Conservation (phyloP, 2,797 vertebrate genomes). For the Telmatherina bonti region DNA sequence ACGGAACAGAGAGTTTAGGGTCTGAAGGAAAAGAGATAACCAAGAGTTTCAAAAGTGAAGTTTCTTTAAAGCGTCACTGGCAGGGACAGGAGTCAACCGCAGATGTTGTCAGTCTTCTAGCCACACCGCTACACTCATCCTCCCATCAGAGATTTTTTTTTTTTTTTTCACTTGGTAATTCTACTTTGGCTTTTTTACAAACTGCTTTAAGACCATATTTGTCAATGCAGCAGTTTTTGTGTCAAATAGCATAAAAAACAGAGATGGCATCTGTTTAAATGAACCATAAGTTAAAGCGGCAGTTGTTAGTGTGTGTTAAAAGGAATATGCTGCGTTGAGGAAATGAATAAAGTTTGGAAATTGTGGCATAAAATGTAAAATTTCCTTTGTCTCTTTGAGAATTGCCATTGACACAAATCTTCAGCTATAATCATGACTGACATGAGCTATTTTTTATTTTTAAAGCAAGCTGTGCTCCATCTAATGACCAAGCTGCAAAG, state of each 20-base stretch:
- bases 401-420: not conserved
- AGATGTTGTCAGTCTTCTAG: too few species aligned
- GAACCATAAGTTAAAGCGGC: not conserved
- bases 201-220: not conserved
- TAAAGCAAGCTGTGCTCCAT: slow-evolving; percentile 14
- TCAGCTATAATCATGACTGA: slow-evolving; percentile 34
- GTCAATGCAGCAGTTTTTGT: not conserved
- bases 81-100: not conserved
- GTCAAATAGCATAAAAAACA: not conserved
- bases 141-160: not conserved
- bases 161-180: not conserved
- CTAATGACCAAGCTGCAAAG: slow-evolving; percentile 19
- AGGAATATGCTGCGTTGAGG: too few species aligned
- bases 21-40: not conserved
- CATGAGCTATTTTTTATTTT: slow-evolving; percentile 21
- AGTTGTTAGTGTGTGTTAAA: not conserved
- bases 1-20: not conserved
- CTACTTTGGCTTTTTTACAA: not conserved
- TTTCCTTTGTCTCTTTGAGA: not conserved
- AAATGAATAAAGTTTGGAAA: not conserved
- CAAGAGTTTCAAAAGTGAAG: not conserved
- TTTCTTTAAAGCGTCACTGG: not conserved
- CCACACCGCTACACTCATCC: not conserved
- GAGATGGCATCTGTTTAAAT: not conserved
- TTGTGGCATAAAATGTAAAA: not conserved